Conservation (phyloP, 2,113 vertebrate genomes). For the Dissostichus mawsoni region DNA sequence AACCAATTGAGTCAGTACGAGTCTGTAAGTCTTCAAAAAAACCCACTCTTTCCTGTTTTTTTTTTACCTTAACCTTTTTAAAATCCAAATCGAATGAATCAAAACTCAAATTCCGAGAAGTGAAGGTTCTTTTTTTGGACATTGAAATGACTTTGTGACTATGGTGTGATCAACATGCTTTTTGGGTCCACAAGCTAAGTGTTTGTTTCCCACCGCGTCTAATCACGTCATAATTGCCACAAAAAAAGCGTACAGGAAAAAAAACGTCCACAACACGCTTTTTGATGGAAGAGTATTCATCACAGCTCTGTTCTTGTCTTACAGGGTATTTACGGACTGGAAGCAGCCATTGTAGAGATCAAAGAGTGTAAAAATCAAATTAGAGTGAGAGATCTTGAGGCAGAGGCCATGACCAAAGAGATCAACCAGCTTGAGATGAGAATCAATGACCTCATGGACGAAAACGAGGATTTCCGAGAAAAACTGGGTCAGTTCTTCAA, state of each 20-base stretch:
- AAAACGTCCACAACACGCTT: background rate
- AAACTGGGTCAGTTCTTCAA: conserved; percentile 85
- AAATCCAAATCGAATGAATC: conserved; percentile 29
- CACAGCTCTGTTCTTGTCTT: conserved; percentile 39
- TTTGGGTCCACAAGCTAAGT: conserved; percentile 29
- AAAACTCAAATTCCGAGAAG: conserved; percentile 34
- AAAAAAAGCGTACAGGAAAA: conserved; percentile 1
- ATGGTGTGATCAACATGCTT: conserved; percentile 39
- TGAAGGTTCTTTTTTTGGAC: conserved; percentile 8
- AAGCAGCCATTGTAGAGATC: conserved; percentile 93
- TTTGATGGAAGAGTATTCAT: background rate
- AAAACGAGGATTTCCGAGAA: conserved; percentile 94
- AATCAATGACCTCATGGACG: conserved; percentile 93
- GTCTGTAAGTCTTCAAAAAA: conserved; percentile 83
- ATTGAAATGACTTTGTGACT: conserved; percentile 39
- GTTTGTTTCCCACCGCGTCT: conserved; percentile 36
- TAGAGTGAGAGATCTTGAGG: conserved; percentile 87
- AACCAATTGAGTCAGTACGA: conserved; percentile 91
- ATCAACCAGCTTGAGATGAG: conserved; percentile 92
- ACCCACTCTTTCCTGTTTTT: background rate
- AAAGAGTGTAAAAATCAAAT: conserved; percentile 91
- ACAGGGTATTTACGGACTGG: conserved; percentile 93
- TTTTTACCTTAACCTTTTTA: background rate
- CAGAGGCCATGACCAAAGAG: conserved; percentile 90
- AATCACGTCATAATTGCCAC: conserved; percentile 44